Evolutionary conservation across 92 coral and sea anemone species (phyloP).

Genomic region (Galaxea fascicularis): DNA sequence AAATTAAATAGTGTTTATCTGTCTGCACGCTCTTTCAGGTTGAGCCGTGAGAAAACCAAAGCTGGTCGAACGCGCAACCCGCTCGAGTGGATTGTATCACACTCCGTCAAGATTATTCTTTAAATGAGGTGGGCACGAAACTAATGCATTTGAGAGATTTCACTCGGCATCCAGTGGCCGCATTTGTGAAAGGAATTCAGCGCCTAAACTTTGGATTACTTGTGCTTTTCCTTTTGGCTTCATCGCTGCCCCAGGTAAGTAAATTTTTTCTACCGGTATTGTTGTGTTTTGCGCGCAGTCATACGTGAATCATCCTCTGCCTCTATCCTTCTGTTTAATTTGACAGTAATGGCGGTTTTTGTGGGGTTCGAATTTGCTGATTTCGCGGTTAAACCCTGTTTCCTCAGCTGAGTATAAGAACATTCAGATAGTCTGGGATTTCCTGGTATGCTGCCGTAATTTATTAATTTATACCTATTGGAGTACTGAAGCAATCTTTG

Average conservation of each 20-base stretch:
- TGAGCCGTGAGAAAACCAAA: slow-evolving; percentile 45
- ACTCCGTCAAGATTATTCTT: slow-evolving; percentile 48
- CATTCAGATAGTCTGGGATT: not conserved
- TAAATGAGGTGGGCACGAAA: slow-evolving; percentile 62
- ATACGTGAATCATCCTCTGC: not conserved
- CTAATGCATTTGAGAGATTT: slow-evolving; percentile 77
- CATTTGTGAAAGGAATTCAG: slow-evolving; percentile 70
- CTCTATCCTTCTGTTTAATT: slow-evolving; percentile 20
- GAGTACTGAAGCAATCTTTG: slow-evolving; percentile 6
- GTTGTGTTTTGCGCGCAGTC: slow-evolving; percentile 21
- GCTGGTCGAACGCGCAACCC: slow-evolving; percentile 15
- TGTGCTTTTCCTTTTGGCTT: slow-evolving; percentile 40
- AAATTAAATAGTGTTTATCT: slow-evolving; percentile 29
- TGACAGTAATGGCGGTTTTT: slow-evolving; percentile 12
- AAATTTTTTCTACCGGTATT: slow-evolving; percentile 1
- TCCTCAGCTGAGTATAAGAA: not conserved
- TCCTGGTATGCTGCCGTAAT: not conserved
- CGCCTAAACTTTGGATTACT: slow-evolving; percentile 33
- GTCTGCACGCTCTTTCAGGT: slow-evolving; percentile 45
- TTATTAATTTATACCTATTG: not conserved
- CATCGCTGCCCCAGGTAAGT: slow-evolving; percentile 42
- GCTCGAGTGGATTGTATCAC: slow-evolving; percentile 57
- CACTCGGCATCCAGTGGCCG: slow-evolving; percentile 72
- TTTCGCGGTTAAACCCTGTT: slow-evolving; percentile 18
- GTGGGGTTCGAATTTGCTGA: not conserved